Conservation (phyloP, 2,113 vertebrate species). For the Apteryx owenii region DNA sequence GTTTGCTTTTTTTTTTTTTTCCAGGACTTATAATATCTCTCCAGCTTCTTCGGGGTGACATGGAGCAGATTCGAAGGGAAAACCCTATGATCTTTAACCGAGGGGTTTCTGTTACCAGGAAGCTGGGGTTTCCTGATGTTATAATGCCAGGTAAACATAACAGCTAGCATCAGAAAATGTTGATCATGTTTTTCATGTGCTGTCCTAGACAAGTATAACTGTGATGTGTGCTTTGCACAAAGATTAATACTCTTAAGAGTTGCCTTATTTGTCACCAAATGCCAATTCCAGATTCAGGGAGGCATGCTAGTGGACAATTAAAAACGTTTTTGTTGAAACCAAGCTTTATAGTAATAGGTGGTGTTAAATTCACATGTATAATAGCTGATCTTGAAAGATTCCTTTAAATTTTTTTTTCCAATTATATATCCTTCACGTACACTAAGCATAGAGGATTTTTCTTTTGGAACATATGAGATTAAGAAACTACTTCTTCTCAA, state of each 20-base stretch:
- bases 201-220: background rate
- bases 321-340: background rate
- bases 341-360: background rate
- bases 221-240: background rate
- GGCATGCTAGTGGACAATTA: background rate
- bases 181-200: background rate
- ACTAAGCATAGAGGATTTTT: background rate
- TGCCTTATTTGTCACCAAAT: background rate
- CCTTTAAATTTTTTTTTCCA: background rate
- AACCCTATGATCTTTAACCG: conserved; percentile 92
- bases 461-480: background rate
- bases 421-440: background rate
- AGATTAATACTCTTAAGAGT: background rate
- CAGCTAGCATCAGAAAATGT: background rate
- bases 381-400: background rate
- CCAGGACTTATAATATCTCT: conserved; percentile 95
- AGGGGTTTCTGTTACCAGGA: conserved; percentile 90
- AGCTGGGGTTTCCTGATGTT: conserved; percentile 94
- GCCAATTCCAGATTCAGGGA: background rate
- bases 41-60: conserved; percentile 93
- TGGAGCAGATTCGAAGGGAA: conserved; percentile 94
- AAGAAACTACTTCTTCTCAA: background rate
- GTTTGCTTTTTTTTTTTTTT: conserved; percentile 24
- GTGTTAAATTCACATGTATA: background rate
- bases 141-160: conserved; percentile 91